Evolutionary conservation across 2,797 vertebrate genomes (phyloP).

Genomic region (Acropternis orthonyx): DNA sequence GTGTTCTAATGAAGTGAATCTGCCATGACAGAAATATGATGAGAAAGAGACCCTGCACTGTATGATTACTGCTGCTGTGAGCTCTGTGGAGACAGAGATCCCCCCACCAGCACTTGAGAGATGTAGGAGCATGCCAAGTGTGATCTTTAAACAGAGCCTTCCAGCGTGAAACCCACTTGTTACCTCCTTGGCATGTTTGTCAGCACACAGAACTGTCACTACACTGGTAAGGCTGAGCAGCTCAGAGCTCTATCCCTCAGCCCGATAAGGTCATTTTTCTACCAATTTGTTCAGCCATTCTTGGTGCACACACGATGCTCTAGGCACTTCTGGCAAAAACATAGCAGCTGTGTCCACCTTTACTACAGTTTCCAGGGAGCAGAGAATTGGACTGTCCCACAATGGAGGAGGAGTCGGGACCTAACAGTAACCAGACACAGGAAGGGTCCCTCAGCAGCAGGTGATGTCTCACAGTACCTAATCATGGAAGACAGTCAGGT

Average conservation of each 20-base stretch:
- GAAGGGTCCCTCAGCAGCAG: accelerated
- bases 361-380: background rate
- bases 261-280: background rate
- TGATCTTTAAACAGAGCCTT: background rate
- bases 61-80: background rate
- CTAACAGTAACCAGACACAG: background rate
- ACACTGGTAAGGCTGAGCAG: background rate
- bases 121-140: background rate
- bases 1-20: background rate
- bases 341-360: accelerated
- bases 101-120: background rate
- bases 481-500: background rate
- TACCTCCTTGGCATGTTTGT: background rate
- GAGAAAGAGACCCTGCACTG: background rate
- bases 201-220: background rate
- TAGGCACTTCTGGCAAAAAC: background rate
- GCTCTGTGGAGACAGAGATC: background rate
- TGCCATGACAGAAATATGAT: background rate
- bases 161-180: background rate
- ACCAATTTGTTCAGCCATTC: background rate
- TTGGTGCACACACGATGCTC: too few relatives aligned
- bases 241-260: background rate
- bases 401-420: background rate
- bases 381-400: background rate
- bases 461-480: too few relatives aligned